Base-by-base conservation (phyloP, 2,888 invertebrate species). In the Nomada lathburiana region DNA sequence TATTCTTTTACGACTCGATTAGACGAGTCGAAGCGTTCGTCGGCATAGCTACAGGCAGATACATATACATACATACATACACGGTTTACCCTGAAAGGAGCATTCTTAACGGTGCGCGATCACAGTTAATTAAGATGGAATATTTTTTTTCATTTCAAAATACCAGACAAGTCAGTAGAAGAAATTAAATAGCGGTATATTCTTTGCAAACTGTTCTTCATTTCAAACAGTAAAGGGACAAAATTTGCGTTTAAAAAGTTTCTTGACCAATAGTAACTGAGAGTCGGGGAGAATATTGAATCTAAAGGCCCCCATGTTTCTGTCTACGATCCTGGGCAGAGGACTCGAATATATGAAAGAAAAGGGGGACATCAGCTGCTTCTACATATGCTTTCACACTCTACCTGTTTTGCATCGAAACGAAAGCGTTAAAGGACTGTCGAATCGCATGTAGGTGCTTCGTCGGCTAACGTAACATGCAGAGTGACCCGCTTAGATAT, bases 81-180 rank as follows among this genome's bases (percentile, higher is more conserved):
- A 86, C 89, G 88, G 90, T 90, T 89, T 89, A 83, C 86, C 80
- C 79, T 87, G 86, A 86, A 86, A 88, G 86, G 67, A 83, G 84
- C 82, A 86, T 88, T 85, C 83, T 86, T 82, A 83, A 76, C 81
- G 79, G 75, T 86, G 16, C 67, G 64, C 64, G 67, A 70, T 63
- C 60, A n/a, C 47, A 20, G 44, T 13, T 44, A 68, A 80, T 74
- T 74, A 65, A 65, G n/a, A 50, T 20, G 47, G 52, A 36, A 78
- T 60, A 70, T 44, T 53, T 59, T 60, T 69, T 53, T 63, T 44
- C n/a, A 44, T 9, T n/a, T 4, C 36, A 4, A 59, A 47, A n/a
- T 47, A 47, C 47, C 47, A 47, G 13, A 47, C 16, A 16, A 3
- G 47, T 13, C 11, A 20, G n/a, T 63, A 3, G 1, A 47, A 47